Percentiles rank a stretch among this genome's conserved stretches.
Evolutionary conservation across 2,113 vertebrate genomes (phyloP).

Genomic region (Daubentonia madagascariensis): DNA sequence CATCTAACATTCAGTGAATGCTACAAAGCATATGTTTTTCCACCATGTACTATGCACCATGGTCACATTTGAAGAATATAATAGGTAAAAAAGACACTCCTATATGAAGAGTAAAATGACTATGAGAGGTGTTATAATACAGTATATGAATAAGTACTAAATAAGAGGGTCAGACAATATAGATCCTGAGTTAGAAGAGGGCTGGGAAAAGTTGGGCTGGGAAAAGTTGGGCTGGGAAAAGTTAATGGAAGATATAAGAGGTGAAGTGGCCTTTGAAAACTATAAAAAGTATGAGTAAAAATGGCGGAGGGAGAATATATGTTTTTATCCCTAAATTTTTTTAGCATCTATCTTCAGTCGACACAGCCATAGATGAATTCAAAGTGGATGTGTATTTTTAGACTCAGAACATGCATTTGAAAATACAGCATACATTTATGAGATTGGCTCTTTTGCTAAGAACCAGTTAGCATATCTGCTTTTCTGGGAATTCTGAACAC

Average conservation of each 20-base stretch:
- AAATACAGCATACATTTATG: conserved; percentile 42
- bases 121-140: not conserved
- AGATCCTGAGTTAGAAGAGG: not conserved
- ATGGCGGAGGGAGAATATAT: not conserved
- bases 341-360: not conserved
- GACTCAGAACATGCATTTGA: conserved; percentile 1
- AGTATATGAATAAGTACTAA: not conserved
- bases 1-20: not conserved
- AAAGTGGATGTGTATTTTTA: conserved; percentile 44
- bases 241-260: not conserved
- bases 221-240: not conserved
- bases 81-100: not conserved
- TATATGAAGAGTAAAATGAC: not conserved
- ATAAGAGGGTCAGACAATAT: not conserved
- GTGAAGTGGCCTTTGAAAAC: conserved; percentile 11
- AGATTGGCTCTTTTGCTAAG: conserved; percentile 35
- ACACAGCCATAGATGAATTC: not conserved
- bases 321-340: not conserved
- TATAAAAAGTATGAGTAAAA: conserved; percentile 6
- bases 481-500: conserved; percentile 54
- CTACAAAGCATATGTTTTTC: not conserved
- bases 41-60: not conserved
- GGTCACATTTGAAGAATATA: not conserved
- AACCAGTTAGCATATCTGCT: conserved; percentile 39
- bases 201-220: not conserved